These are phyloP conservation scores for Acanthurus lineatus DNA, from an alignment of 2,797 vertebrate species.

Conservation along the genomic window DNA sequence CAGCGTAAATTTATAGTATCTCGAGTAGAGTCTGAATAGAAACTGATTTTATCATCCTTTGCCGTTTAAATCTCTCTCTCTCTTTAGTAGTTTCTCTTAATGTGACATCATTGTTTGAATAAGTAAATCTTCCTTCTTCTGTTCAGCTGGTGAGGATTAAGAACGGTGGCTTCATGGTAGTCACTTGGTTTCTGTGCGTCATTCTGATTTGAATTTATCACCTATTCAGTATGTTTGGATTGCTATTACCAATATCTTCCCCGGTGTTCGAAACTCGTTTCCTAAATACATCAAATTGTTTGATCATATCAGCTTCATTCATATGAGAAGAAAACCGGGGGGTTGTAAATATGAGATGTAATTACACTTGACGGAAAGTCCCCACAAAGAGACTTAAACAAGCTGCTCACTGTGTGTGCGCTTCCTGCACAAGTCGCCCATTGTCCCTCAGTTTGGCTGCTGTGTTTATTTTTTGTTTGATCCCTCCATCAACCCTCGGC, in stretches of 20 bases:
- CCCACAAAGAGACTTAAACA: conserved; percentile 73
- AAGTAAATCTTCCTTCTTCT: conserved; percentile 52
- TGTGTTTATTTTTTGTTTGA: conserved; percentile 78
- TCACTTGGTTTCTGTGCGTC: conserved; percentile 17
- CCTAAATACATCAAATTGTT: conserved; percentile 69
- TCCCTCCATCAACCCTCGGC: conserved; percentile 53
- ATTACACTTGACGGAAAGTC: conserved; percentile 76
- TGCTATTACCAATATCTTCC: conserved; percentile 58
- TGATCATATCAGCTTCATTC: conserved; percentile 72
- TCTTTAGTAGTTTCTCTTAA: conserved; percentile 34
- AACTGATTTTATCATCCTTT: conserved; percentile 48
- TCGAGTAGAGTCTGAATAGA: conserved; percentile 46
- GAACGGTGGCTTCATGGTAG: conserved; percentile 29
- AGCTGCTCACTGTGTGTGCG: conserved; percentile 62
- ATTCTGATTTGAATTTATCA: conserved; percentile 47
- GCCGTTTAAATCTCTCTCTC: conserved; percentile 33
- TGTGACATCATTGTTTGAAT: conserved; percentile 68
- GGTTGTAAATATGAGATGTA: conserved; percentile 69
- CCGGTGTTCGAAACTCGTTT: conserved; percentile 66
- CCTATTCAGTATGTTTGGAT: conserved; percentile 43
- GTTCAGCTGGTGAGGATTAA: conserved; percentile 22
- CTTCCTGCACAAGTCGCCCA: conserved; percentile 72
- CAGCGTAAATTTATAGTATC: conserved; percentile 56
- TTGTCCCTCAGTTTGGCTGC: conserved; percentile 66
- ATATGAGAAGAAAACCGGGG: conserved; percentile 53